Conservation (phyloP, 2,113 vertebrate genomes). For the Australoheros scitulus region DNA sequence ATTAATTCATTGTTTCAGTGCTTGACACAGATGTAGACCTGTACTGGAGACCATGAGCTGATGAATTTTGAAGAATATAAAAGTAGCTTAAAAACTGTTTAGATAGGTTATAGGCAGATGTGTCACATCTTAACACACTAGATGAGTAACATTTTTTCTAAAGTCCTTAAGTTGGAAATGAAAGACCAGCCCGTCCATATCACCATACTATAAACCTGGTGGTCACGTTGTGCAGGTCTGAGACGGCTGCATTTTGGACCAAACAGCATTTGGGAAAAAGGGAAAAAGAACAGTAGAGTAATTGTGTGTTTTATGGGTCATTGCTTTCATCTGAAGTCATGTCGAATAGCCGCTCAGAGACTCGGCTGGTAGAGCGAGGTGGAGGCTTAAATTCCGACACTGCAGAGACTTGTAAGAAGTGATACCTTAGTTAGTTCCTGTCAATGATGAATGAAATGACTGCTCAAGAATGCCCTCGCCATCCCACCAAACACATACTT, state of each 20-base stretch:
- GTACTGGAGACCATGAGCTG: background rate
- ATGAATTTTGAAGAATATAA: background rate
- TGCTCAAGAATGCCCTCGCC: conserved; percentile 42
- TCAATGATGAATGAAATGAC: conserved; percentile 53
- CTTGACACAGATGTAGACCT: too few species aligned
- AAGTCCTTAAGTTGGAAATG: too few species aligned
- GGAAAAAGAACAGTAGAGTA: background rate
- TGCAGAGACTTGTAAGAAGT: conserved; percentile 65
- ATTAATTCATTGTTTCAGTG: background rate
- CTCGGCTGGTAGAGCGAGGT: background rate
- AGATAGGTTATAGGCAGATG: too few species aligned
- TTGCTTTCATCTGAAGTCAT: conserved; percentile 12
- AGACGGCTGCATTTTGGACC: too few species aligned
- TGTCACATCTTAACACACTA: too few species aligned
- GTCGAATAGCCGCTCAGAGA: background rate
- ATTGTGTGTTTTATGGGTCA: background rate
- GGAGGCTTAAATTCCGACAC: conserved; percentile 52
- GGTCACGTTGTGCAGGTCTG: too few species aligned
- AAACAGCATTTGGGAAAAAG: too few species aligned
- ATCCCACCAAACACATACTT: background rate
- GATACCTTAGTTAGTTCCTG: conserved; percentile 44
- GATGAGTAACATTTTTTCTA: too few species aligned
- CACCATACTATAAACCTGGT: too few species aligned
- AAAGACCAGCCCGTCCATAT: too few species aligned
- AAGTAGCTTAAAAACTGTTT: background rate